A percentile compares a stretch with the other conserved stretches of the same genome.
Conservation (phyloP, 2,113 vertebrate species). For the Thryonomys swinderianus region DNA sequence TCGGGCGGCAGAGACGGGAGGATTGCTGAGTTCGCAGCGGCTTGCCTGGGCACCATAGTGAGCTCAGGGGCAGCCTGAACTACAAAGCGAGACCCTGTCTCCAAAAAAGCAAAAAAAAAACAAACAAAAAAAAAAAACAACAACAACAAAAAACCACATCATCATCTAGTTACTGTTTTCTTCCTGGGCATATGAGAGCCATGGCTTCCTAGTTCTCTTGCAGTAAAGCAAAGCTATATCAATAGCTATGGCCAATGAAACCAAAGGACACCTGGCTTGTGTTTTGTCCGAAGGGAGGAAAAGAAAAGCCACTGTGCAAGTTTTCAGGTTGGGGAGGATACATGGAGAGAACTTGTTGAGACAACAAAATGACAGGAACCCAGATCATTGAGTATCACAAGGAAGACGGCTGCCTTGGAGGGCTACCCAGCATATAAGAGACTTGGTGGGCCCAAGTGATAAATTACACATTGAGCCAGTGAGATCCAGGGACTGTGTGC, state of each 20-base stretch:
- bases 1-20: too few relatives aligned
- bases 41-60: too few relatives aligned
- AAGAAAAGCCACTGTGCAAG: not conserved
- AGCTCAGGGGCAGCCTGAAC: too few relatives aligned
- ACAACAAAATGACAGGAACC: not conserved
- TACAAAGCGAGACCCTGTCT: too few relatives aligned
- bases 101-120: too few relatives aligned
- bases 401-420: not conserved
- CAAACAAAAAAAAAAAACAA: too few relatives aligned
- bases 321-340: not conserved
- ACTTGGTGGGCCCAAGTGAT: not conserved
- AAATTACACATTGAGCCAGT: not conserved
- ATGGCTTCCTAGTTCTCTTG: not conserved
- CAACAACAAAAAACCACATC: too few relatives aligned
- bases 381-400: not conserved
- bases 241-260: not conserved
- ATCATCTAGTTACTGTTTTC: not conserved
- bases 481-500: not conserved
- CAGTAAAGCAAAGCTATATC: not conserved
- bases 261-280: not conserved
- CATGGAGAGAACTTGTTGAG: not conserved
- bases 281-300: not conserved
- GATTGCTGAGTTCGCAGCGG: too few relatives aligned
- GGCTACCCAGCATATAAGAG: not conserved
- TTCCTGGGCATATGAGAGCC: not conserved